Base-by-base conservation (phyloP, 2,888 invertebrate species). In the Nomada fabriciana region DNA sequence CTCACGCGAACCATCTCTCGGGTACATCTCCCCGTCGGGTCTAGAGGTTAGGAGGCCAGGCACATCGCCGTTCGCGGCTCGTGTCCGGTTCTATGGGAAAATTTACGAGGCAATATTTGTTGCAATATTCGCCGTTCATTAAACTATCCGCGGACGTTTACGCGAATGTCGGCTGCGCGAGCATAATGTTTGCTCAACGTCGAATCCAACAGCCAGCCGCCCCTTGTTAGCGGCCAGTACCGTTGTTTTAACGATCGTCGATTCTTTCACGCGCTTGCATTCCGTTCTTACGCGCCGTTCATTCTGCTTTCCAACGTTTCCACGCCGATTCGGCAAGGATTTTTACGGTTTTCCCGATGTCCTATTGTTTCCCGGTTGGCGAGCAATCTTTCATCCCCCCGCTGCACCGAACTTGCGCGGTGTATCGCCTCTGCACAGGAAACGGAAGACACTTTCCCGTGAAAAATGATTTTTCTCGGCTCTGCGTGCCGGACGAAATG, bases 31-130 rank as follows among this genome's bases (percentile, higher is more conserved):
- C 20, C 60, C 42, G 20, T 10, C 61, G 72, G 79, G 76, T 83
- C 88, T 87, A 81, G 80, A 71, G 87, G 87, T 87, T 83, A 87
- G 86, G 71, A 86, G 87, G 87, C 81, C 87, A 85, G 61, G 53
- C 81, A 53, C 64, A 74, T 76, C 55, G 83, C 69, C 82, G 77
- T 76, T 80, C 42, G 74, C 76, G 71, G 75, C 71, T 81, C 79
- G 61, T 74, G 82, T 86, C 86, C 86, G 86, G 84, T 68, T 59
- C 52, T 63, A 52, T 60, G 78, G 53, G 75, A 78, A 68, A 72
- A 68, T 78, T 74, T 69, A 72, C 74, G 74, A 63, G 60, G 59
- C 60, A 69, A 73, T 81, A 81, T 71, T 77, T 61, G 61, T 63
- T 47, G 61, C 59, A 68, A 82, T 77, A 50, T 42, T 36, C 53